Conservation (phyloP, 2,113 vertebrate species). For the Uropsilus gracilis region DNA sequence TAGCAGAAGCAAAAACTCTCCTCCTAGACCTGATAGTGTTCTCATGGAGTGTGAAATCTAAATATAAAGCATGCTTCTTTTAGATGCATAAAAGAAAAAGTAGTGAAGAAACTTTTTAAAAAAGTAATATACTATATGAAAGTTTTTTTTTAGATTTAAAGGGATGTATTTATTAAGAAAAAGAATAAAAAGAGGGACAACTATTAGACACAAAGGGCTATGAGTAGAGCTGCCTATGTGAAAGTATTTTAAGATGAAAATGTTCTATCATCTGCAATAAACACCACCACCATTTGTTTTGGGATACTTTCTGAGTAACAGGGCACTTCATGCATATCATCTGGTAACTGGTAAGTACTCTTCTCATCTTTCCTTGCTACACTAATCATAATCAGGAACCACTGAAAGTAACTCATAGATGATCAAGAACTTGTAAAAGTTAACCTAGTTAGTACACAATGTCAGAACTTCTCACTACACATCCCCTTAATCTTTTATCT, state of each 20-base stretch:
- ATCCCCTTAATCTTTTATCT: not conserved
- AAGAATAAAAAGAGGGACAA: too few species aligned
- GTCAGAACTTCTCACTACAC: not conserved
- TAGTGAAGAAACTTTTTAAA: not conserved
- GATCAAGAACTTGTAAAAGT: not conserved
- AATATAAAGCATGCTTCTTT: not conserved
- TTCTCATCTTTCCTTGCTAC: not conserved
- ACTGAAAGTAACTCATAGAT: not conserved
- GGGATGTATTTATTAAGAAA: too few species aligned
- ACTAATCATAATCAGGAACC: too few species aligned
- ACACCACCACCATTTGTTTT: not conserved
- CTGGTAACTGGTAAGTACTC: not conserved
- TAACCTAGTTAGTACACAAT: not conserved
- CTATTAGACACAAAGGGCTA: too few species aligned
- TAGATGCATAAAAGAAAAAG: not conserved
- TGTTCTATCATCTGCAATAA: not conserved
- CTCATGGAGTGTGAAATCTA: conserved; percentile 1
- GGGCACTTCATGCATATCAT: not conserved
- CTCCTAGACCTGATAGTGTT: not conserved
- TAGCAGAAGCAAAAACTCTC: not conserved
- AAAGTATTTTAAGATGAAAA: conserved; percentile 19
- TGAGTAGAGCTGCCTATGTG: too few species aligned
- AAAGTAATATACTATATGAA: not conserved
- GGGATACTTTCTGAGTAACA: not conserved
- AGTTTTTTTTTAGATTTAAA: too few species aligned